phyloP scores from a whole-genome alignment of 1,140 invertebrate species.

The Panulirus ornatus region DNA sequence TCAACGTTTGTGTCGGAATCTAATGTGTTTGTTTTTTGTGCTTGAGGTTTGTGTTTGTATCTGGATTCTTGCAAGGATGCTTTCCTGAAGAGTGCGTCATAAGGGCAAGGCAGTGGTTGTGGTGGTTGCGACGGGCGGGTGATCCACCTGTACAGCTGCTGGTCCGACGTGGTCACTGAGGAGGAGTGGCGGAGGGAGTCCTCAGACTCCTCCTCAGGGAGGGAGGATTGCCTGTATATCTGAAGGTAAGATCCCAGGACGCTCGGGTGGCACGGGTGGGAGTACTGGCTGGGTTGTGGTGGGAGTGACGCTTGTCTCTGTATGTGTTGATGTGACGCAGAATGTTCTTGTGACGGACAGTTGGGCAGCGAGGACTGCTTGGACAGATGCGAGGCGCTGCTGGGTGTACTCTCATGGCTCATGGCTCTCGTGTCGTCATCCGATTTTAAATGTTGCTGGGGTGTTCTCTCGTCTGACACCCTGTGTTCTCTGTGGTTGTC shows the following conservation, averaged over 20 bases:
- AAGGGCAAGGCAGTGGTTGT: constrained; percentile 38
- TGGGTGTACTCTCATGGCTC: no score
- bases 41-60: constrained; percentile 4
- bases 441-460: neutral
- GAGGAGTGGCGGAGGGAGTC: neutral
- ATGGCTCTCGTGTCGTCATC: neutral
- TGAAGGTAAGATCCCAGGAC: constrained; percentile 49
- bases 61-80: constrained; percentile 46
- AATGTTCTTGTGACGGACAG: neutral
- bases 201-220: constrained; percentile 23
- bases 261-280: constrained; percentile 42
- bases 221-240: constrained; percentile 45
- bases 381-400: neutral
- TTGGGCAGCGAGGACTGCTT: constrained; percentile 36
- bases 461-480: constrained; percentile 4
- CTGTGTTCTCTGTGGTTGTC: constrained; percentile 25
- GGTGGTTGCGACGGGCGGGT: constrained; percentile 25
- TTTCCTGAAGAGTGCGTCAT: constrained; percentile 31
- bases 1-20: constrained; percentile 11
- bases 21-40: neutral
- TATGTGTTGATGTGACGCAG: neutral
- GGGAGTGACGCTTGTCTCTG: constrained; percentile 49
- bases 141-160: constrained; percentile 50
- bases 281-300: constrained; percentile 15
- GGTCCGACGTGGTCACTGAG: constrained; percentile 13